Percentiles rank a stretch among this genome's conserved stretches.
Evolutionary conservation across 2,113 vertebrate species (phyloP).

Genomic region (Pedetes capensis): DNA sequence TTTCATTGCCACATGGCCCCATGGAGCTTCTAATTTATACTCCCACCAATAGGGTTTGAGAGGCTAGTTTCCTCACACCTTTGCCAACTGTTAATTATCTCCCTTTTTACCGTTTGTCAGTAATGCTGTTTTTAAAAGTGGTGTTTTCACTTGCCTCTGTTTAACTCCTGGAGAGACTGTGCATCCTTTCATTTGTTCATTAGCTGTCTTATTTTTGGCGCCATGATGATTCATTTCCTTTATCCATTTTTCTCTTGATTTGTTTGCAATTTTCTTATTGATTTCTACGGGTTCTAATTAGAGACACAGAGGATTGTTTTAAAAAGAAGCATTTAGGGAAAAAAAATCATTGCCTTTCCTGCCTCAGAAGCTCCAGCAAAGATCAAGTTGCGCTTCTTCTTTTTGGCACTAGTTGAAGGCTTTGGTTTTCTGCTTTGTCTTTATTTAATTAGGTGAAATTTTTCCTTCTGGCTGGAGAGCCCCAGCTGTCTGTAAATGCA

Average conservation of each 20-base stretch:
- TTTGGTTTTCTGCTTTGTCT: slow-evolving; percentile 66
- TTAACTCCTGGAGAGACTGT: neutral
- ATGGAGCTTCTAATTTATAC: neutral
- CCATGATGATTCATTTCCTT: neutral
- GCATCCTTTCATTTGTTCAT: neutral
- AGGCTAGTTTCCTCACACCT: neutral
- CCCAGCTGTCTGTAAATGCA: slow-evolving; percentile 7
- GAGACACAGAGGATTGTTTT: neutral
- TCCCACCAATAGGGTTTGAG: too few species aligned
- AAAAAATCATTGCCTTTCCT: neutral
- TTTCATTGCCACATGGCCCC: neutral
- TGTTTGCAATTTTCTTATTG: neutral
- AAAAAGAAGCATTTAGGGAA: slow-evolving; percentile 2
- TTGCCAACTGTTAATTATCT: neutral
- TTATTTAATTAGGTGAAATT: slow-evolving; percentile 69
- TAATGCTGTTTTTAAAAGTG: neutral
- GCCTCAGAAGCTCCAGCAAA: neutral
- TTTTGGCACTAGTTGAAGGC: slow-evolving; percentile 47
- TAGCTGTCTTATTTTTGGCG: neutral
- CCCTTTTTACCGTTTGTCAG: neutral
- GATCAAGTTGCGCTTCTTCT: slow-evolving; percentile 4
- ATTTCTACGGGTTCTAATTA: neutral
- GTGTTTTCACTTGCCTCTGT: neutral
- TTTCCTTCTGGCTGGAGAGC: slow-evolving; percentile 48
- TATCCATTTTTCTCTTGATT: neutral